A percentile compares a stretch with the other conserved stretches of the same genome.
Conservation (phyloP, 2,888 invertebrate species). For the Cephonodes hylas region DNA sequence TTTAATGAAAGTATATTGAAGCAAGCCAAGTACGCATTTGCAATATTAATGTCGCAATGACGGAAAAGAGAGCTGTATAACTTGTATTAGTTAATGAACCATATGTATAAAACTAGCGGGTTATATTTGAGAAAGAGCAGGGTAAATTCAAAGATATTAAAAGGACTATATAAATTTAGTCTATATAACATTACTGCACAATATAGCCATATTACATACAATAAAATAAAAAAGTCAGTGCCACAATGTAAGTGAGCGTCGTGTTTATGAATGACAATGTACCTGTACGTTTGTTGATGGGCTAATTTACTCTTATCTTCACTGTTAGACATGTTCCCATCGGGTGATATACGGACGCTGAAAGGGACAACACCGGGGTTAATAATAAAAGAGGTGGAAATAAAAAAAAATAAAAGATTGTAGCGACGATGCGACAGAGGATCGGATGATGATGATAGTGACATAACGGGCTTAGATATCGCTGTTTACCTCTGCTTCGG, state of each 20-base stretch:
- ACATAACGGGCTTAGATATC: constrained; percentile 43
- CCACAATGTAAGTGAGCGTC: constrained; percentile 20
- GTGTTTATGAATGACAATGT: constrained; percentile 52
- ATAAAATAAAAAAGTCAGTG: constrained; percentile 7
- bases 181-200: neutral
- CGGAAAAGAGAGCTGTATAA: neutral
- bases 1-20: neutral
- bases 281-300: constrained; percentile 90
- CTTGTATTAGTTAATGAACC: no score
- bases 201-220: constrained; percentile 2
- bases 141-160: neutral
- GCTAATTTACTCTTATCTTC: constrained; percentile 85
- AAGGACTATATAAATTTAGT: neutral
- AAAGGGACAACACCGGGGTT: constrained; percentile 81
- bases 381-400: constrained; percentile 57
- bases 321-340: constrained; percentile 82
- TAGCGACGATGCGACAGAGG: constrained; percentile 40
- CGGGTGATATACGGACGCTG: constrained; percentile 82
- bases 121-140: no score
- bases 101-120: no score
- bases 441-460: constrained; percentile 50
- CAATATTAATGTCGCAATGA: neutral
- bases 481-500: constrained; percentile 75
- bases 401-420: constrained; percentile 27
- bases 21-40: neutral